These are phyloP conservation scores for Microtus oregoni DNA, from an alignment of 2,113 vertebrate species.

Conservation along the genomic window DNA sequence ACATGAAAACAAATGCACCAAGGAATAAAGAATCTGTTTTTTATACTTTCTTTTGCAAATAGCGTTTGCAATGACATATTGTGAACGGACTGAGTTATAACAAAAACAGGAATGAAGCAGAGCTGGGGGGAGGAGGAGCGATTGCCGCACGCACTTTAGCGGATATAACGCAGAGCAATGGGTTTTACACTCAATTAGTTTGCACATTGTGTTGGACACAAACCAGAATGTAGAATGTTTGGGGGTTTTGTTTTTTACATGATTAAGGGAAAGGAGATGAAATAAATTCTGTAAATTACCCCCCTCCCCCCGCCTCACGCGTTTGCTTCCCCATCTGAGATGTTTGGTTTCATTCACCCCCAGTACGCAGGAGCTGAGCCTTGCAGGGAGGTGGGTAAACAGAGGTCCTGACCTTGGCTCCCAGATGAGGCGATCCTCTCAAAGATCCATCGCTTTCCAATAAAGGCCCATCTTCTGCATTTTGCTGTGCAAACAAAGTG, in stretches of 20 bases:
- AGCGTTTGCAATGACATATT: conserved; percentile 83
- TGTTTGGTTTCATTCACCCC: background rate
- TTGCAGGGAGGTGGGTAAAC: background rate
- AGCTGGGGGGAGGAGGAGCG: conserved; percentile 87
- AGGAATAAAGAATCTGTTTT: conserved; percentile 84
- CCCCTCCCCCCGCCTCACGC: background rate
- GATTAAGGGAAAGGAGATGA: conserved; percentile 78
- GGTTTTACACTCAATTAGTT: conserved; percentile 93
- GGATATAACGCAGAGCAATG: conserved; percentile 89
- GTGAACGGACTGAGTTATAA: conserved; percentile 82
- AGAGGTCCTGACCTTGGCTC: background rate
- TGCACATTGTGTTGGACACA: conserved; percentile 83
- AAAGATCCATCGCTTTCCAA: background rate
- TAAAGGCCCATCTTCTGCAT: background rate
- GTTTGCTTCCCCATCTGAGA: background rate
- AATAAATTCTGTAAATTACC: conserved; percentile 72
- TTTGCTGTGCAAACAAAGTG: background rate
- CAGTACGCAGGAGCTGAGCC: background rate
- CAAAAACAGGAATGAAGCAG: conserved; percentile 86
- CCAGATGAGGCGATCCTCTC: background rate
- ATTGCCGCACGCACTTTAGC: conserved; percentile 89
- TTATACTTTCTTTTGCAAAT: conserved; percentile 79
- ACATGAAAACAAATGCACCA: conserved; percentile 79
- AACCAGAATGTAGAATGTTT: conserved; percentile 72
- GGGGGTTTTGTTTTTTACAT: conserved; percentile 72